These are phyloP conservation scores for Phasianus colchicus DNA, from an alignment of 2,113 vertebrate genomes.

Conservation along the genomic window DNA sequence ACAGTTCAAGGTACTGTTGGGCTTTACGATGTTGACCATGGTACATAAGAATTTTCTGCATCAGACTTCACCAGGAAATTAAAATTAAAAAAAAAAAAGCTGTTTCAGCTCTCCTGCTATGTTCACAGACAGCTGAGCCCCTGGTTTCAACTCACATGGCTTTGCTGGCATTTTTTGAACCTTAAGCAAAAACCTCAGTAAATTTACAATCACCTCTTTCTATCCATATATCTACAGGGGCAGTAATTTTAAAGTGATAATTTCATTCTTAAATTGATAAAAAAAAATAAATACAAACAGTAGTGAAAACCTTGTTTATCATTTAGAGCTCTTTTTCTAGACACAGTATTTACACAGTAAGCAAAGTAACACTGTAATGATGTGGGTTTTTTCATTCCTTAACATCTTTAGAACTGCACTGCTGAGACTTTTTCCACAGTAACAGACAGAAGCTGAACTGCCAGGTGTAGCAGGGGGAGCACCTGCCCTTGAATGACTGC, in stretches of 20 bases:
- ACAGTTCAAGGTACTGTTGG: background rate
- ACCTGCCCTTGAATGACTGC: fast-evolving
- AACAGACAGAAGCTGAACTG: background rate
- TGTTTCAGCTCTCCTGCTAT: fast-evolving
- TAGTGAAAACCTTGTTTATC: background rate
- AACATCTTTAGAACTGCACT: background rate
- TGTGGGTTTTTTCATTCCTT: background rate
- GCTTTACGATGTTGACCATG: background rate
- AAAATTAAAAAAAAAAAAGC: background rate
- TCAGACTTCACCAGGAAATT: background rate
- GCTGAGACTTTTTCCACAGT: background rate
- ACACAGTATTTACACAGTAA: background rate
- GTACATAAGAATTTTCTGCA: background rate
- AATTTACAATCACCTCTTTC: background rate
- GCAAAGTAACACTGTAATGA: fast-evolving
- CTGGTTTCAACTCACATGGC: fast-evolving
- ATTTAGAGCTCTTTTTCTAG: background rate
- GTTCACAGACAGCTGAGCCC: background rate
- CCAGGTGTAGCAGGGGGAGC: too few relatives aligned
- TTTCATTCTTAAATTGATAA: background rate
- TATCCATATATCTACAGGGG: fast-evolving
- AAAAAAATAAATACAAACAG: background rate
- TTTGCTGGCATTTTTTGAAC: background rate
- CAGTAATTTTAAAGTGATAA: background rate
- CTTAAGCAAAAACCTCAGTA: background rate